These are phyloP conservation scores for Adelognathus sp. DNA, from an alignment of 2,888 invertebrate species.

Conservation along the genomic window DNA sequence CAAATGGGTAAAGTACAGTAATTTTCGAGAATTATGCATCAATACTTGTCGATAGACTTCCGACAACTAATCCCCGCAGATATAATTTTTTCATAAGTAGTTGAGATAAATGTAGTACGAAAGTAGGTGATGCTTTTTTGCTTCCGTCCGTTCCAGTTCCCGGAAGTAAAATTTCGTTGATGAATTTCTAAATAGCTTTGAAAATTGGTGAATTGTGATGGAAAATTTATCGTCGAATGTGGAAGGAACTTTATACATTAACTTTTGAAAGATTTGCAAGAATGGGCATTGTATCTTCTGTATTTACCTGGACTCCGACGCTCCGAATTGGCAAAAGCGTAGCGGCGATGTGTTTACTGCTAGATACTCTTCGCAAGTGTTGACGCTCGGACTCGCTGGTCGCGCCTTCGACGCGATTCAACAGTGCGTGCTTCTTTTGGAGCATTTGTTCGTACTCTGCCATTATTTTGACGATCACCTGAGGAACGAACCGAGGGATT, in stretches of 20 bases:
- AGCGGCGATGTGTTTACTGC: slow-evolving; percentile 89
- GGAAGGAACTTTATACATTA: too few species aligned
- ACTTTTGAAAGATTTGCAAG: too few species aligned
- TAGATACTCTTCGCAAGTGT: slow-evolving; percentile 87
- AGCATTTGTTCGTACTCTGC: slow-evolving; percentile 96
- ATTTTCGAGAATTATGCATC: too few species aligned
- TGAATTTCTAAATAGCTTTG: neutral
- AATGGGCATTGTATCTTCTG: neutral
- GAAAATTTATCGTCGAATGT: too few species aligned
- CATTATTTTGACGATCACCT: slow-evolving; percentile 96
- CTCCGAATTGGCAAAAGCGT: slow-evolving; percentile 95
- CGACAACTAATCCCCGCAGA: too few species aligned
- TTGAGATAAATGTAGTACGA: too few species aligned
- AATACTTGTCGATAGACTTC: too few species aligned
- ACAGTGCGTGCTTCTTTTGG: slow-evolving; percentile 94
- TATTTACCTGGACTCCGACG: slow-evolving; percentile 96
- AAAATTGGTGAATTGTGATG: too few species aligned
- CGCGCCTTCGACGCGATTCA: slow-evolving; percentile 92
- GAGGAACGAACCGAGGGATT: slow-evolving; percentile 37
- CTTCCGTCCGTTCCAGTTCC: too few species aligned
- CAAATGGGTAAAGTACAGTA: too few species aligned
- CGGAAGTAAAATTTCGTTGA: slow-evolving; percentile 71
- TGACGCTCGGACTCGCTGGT: slow-evolving; percentile 88
- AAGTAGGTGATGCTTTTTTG: too few species aligned
- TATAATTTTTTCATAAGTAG: too few species aligned